Evolutionary conservation across 2,888 invertebrate genomes (phyloP).

Genomic region (Agrenia bidenticulata): DNA sequence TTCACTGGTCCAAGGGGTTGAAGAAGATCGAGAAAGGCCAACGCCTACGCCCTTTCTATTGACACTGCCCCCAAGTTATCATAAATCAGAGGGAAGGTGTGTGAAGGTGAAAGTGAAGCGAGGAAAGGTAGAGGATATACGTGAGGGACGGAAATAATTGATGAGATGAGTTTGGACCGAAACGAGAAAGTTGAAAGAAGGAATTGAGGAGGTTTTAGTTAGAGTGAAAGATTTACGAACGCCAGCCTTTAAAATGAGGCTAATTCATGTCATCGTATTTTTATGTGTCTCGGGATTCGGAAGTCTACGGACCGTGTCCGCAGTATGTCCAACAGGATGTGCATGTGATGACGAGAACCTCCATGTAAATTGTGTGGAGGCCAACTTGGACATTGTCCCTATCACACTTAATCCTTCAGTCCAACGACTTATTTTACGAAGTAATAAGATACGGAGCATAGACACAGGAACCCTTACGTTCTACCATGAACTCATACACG

Average conservation of each 20-base stretch:
- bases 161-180: slow-evolving; percentile 6
- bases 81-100: slow-evolving; percentile 14
- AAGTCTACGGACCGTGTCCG: slow-evolving; percentile 58
- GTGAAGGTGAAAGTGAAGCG: slow-evolving; percentile 1
- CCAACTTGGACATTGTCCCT: slow-evolving; percentile 83
- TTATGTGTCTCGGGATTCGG: slow-evolving; percentile 14
- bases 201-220: neutral
- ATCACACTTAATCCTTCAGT: slow-evolving; percentile 89
- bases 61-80: neutral
- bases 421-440: slow-evolving; percentile 74
- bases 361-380: slow-evolving; percentile 80
- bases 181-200: neutral
- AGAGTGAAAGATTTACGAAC: neutral
- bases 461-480: slow-evolving; percentile 77
- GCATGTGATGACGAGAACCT: slow-evolving; percentile 64
- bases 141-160: neutral
- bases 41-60: neutral
- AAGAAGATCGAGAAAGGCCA: neutral
- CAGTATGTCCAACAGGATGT: slow-evolving; percentile 84
- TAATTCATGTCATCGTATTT: slow-evolving; percentile 24
- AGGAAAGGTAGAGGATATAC: neutral
- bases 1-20: neutral
- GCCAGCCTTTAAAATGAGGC: slow-evolving; percentile 35
- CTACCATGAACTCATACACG: slow-evolving; percentile 79
- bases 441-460: slow-evolving; percentile 83